phyloP scores from a whole-genome alignment of 2,888 invertebrate species.

The Iselma pallidipennis region DNA sequence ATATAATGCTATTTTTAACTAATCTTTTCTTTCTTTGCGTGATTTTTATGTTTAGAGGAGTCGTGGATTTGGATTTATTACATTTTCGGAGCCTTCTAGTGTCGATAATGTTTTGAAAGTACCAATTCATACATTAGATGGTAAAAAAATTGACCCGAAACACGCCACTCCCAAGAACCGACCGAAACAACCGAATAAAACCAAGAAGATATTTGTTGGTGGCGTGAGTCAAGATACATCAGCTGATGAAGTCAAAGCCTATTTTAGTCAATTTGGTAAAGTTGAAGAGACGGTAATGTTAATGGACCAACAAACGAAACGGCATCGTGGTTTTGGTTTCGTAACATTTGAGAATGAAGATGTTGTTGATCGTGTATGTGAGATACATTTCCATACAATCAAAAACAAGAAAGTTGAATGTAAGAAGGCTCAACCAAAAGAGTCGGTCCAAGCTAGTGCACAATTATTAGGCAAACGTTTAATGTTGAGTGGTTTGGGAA shows the following conservation, averaged over 20 bases:
- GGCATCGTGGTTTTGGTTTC: constrained; percentile 89
- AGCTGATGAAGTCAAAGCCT: constrained; percentile 87
- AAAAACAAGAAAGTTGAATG: constrained; percentile 90
- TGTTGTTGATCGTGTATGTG: constrained; percentile 90
- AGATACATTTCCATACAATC: constrained; percentile 90
- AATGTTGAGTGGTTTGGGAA: constrained; percentile 73
- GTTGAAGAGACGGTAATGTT: constrained; percentile 92
- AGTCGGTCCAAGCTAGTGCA: constrained; percentile 78
- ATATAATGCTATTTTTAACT: not conserved
- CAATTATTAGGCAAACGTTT: constrained; percentile 70
- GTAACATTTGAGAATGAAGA: constrained; percentile 92
- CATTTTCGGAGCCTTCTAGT: constrained; percentile 87
- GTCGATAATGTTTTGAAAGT: constrained; percentile 91
- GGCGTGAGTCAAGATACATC: constrained; percentile 92
- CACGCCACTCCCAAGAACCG: constrained; percentile 91
- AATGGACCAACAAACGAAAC: constrained; percentile 92
- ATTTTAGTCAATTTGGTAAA: constrained; percentile 87
- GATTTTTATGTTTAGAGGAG: constrained; percentile 73
- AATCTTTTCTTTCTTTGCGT: constrained; percentile 13
- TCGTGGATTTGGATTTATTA: constrained; percentile 93
- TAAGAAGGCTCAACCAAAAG: constrained; percentile 91
- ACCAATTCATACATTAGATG: constrained; percentile 88
- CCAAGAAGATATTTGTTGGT: constrained; percentile 86
- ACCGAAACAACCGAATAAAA: constrained; percentile 82
- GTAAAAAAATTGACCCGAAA: constrained; percentile 93